Evolutionary conservation across 2,888 invertebrate genomes (phyloP), one percentile per base, ranked within the genome.

Genomic region (Podabrus alpinus): DNA sequence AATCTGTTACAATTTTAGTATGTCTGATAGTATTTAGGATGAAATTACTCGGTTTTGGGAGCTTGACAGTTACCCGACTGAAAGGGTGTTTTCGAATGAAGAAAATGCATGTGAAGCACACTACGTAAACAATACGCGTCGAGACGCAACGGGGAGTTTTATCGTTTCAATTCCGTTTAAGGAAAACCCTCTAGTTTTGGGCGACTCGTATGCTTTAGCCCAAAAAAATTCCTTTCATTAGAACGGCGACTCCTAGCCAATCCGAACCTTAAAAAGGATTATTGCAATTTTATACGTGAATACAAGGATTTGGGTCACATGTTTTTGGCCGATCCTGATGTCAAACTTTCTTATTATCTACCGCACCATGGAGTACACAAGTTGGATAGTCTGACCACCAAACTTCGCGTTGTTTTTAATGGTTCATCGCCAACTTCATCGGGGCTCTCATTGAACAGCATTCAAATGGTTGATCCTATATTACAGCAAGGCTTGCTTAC

Each of bases 401-500:
- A 71, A 24, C 59, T 71, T 7, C 21, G 67, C 1, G 71, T 71
- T 19, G 71, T 71, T 4, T 71, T 66, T 17, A 67, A 71, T 15
- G 71, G 59, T 15, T 71, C 71, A 1, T 7, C n/a, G 0, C 1
- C 19, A 1, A 66, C 67, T 3, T 21, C 67, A 3, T 15, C 16
- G 1, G 71, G 66, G 0, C 11, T 13, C 7, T 71, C 66, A 9
- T 9, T 66, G 3, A 71, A 71, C 16, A 15, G n/a, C 21, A 4
- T 69, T 11, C 60, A 69, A 61, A 61, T 61, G 15, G 19, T 69
- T 15, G 85, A 86, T 0, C 84, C 86, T 1, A 80, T 77, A 0
- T 68, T 86, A 0, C 84, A 86, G 69, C 79, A 81, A 7, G 83
- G 84, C 16, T 74, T 86, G 2, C 78, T 83, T 59, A 71, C 78